Evolutionary conservation across 2,797 vertebrate genomes (phyloP), one percentile per base, ranked within the genome.

Genomic region (Acrossocheilus wenchowensis): DNA sequence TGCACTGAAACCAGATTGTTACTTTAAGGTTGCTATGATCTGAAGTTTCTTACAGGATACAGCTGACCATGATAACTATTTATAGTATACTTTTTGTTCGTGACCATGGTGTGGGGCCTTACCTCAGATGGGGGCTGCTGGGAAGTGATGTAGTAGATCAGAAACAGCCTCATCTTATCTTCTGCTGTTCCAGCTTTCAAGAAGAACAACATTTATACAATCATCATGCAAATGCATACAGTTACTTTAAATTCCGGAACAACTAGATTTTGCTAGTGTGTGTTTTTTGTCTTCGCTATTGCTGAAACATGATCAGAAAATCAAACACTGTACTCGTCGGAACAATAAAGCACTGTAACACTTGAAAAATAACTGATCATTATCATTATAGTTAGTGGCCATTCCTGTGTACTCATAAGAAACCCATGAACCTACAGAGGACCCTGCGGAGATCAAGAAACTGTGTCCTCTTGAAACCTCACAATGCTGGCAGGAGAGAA

Each of bases 141-240:
- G 84, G 97, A 94, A 11, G 97, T 97, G 94, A 99, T 97, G 94
- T 98, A 99, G 93, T 96, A 98, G 93, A 99, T 99, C 84, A 99
- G 95, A 93, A 99, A 99, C 54, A 99, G 95, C 75, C 98, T 95
- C 97, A 99, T 98, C 93, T 99, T 99, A 92, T 99, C 98, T 91
- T 99, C 98, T 41, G 98, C 96, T 54, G 97, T 98, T 89, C 98
- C 98, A 0, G 97, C 98, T 99, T 93, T 87, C 86, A 68, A 91
- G 78, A 92, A 90, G 85, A 64, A 86, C 21, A 78, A 82, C 48
- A 88, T 82, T 81, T 66, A 83, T 87, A 69, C 77, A 83, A 26
- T 34, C 50, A 82, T 82, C 12, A 62, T 68, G 74, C 82, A 72
- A 87, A 88, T 52, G 73, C 64, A 87, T 84, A 83, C 30, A 71